A percentile compares a stretch with the other conserved stretches of the same genome.
Evolutionary conservation across 2,888 invertebrate species (phyloP).

Genomic region (Cetonia aurata): DNA sequence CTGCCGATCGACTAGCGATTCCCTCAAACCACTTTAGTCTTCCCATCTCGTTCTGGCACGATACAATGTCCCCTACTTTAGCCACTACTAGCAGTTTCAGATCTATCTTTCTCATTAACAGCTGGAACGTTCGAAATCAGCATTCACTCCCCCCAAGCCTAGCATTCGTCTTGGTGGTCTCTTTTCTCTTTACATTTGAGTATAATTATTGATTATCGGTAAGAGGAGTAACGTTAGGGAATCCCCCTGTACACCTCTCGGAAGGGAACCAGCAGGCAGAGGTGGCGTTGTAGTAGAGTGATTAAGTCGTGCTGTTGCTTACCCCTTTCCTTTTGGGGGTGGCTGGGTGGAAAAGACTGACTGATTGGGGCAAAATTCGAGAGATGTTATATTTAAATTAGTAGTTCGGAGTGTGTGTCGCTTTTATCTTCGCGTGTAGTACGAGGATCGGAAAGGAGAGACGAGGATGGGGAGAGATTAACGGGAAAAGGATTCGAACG

Average conservation of each 20-base stretch:
- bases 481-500: neutral
- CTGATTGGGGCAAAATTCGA: slow-evolving; percentile 67
- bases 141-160: slow-evolving; percentile 56
- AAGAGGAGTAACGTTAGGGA: slow-evolving; percentile 50
- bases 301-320: slow-evolving; percentile 68
- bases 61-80: slow-evolving; percentile 37
- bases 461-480: slow-evolving; percentile 9
- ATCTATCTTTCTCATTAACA: slow-evolving; percentile 52
- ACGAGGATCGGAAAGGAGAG: neutral
- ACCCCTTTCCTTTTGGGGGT: slow-evolving; percentile 65
- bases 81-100: neutral
- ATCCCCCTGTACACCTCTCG: slow-evolving; percentile 52
- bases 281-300: slow-evolving; percentile 57
- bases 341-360: slow-evolving; percentile 57
- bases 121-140: slow-evolving; percentile 57
- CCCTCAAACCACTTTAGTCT: no score
- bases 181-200: slow-evolving; percentile 72
- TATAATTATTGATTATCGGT: slow-evolving; percentile 75
- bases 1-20: no score
- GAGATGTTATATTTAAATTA: slow-evolving; percentile 67
- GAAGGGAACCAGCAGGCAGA: slow-evolving; percentile 59
- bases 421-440: neutral
- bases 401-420: slow-evolving; percentile 52
- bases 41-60: slow-evolving; percentile 52
- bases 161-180: slow-evolving; percentile 49